Evolutionary conservation across 2,888 invertebrate species (phyloP), one percentile per base, ranked within the genome.

Genomic region (Actias luna): DNA sequence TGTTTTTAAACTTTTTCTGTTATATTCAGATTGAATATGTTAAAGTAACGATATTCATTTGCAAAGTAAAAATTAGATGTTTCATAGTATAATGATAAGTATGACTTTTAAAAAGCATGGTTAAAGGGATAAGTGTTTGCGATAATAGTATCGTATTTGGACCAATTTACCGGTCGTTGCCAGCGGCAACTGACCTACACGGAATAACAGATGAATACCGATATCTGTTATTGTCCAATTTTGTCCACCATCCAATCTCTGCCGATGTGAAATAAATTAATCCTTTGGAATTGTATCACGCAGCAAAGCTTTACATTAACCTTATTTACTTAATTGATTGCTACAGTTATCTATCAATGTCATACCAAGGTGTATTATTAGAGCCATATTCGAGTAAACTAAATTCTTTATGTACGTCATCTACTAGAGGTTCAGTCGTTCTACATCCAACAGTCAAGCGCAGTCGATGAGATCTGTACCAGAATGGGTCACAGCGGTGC

Each of bases 141-240:
- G 8, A 8, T 42, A 42, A 42, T 7, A n/a, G 50, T 33, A 67
- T 62, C 65, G 64, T 67, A 69, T 42, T 72, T 63, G 70, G 69
- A 67, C 64, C 68, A 69, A 72, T 75, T 72, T 65, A 68, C 65
- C 69, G 78, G 73, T 73, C 79, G 64, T 67, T 69, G 73, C 63
- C 69, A 63, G 68, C 29, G 58, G 50, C 58, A 42, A 42, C 71
- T 71, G 69, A 46, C 75, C 79, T 73, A 76, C 76, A 18, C 18
- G 1, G 42, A 18, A 42, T 42, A 8, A 67, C 69, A 62, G 64
- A 67, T 67, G 72, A 68, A 71, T 63, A 67, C 68, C 66, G 65
- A 65, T 63, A 69, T 59, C 68, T 63, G 65, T 67, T 65, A 69
- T 70, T 67, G 66, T 67, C 72, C 73, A 70, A 42, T 42, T 42